Percentiles rank a stretch among this genome's conserved stretches.
phyloP scores from a whole-genome alignment of 2,888 invertebrate species.

The Dryobota labecula region DNA sequence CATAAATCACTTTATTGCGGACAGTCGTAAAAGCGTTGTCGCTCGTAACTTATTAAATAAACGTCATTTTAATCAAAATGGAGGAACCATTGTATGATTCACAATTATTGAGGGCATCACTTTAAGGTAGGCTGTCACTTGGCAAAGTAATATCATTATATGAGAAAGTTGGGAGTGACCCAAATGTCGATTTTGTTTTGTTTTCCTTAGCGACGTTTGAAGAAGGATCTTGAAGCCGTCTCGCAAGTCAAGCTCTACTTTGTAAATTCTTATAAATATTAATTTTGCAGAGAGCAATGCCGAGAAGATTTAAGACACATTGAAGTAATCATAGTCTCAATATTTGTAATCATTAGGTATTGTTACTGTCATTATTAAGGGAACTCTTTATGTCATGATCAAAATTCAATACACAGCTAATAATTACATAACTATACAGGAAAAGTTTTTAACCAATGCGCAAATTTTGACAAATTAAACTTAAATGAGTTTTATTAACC shows the following conservation, averaged over 20 bases:
- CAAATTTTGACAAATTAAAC: no score
- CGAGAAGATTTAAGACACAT: background rate
- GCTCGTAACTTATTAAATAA: slow-evolving; percentile 70
- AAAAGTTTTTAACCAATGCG: no score
- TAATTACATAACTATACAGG: no score
- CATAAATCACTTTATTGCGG: slow-evolving; percentile 73
- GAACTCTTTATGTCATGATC: background rate
- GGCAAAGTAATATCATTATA: slow-evolving; percentile 33
- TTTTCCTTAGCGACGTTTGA: background rate
- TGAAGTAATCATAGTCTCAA: background rate
- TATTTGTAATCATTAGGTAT: background rate
- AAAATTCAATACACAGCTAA: background rate
- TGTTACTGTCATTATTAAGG: background rate
- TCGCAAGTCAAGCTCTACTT: background rate
- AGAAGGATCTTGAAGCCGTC: background rate
- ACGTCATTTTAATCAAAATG: slow-evolving; percentile 66
- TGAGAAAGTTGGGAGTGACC: slow-evolving; percentile 39
- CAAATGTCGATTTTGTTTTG: slow-evolving; percentile 21
- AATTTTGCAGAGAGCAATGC: background rate
- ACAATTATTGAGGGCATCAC: slow-evolving; percentile 60
- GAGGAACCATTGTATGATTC: slow-evolving; percentile 53
- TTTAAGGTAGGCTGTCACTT: slow-evolving; percentile 41
- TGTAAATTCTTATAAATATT: background rate
- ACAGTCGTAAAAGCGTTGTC: slow-evolving; percentile 71
- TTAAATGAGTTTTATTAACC: no score